These are phyloP conservation scores for Huso huso DNA, from an alignment of 2,797 vertebrate species.

Conservation along the genomic window DNA sequence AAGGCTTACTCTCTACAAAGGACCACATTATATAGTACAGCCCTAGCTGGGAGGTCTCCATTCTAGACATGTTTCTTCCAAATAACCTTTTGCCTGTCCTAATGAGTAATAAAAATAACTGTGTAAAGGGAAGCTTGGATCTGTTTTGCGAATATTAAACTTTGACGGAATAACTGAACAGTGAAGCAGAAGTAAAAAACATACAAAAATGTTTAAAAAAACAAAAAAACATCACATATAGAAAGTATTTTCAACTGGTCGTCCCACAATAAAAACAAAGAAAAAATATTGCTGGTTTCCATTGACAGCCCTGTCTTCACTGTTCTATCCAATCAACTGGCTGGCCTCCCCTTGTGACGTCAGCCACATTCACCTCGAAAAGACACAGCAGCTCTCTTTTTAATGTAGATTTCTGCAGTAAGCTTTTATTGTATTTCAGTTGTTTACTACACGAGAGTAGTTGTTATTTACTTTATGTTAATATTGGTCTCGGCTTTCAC, in stretches of 20 bases:
- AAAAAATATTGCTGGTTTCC: slow-evolving; percentile 23
- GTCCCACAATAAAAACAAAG: background rate
- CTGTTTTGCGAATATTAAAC: too few relatives aligned
- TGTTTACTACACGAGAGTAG: too few relatives aligned
- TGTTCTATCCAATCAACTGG: slow-evolving; percentile 3
- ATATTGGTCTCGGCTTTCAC: too few relatives aligned
- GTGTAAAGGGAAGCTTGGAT: too few relatives aligned
- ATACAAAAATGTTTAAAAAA: too few relatives aligned
- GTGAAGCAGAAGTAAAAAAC: too few relatives aligned
- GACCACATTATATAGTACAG: slow-evolving; percentile 35
- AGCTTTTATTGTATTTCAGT: background rate
- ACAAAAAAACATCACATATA: too few relatives aligned
- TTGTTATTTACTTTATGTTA: too few relatives aligned
- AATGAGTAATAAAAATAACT: slow-evolving; percentile 43
- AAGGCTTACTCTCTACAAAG: slow-evolving; percentile 36
- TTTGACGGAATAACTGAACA: too few relatives aligned
- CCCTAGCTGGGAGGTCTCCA: slow-evolving; percentile 48
- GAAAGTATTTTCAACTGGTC: too few relatives aligned
- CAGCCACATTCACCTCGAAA: slow-evolving; percentile 35
- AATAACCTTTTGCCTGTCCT: slow-evolving; percentile 54
- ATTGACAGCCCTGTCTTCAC: slow-evolving; percentile 25
- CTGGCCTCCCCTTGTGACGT: slow-evolving; percentile 29
- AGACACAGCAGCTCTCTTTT: slow-evolving; percentile 31
- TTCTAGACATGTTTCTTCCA: slow-evolving; percentile 21
- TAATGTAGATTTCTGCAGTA: background rate